phyloP scores from a whole-genome alignment of 2,113 vertebrate genomes.

The Neomonachus schauinslandi region DNA sequence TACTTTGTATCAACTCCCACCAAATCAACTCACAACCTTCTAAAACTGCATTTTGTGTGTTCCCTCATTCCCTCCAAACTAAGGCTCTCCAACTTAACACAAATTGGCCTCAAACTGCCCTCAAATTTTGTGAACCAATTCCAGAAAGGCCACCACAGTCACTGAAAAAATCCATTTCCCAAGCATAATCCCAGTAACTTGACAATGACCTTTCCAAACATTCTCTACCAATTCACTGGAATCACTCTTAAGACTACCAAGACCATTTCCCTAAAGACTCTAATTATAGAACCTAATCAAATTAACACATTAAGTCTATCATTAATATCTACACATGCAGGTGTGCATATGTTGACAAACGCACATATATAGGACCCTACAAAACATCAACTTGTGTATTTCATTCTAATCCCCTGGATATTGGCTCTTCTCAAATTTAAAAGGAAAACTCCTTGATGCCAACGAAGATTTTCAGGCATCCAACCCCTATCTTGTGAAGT shows the following conservation, averaged over 20 bases:
- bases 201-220: conserved; percentile 42
- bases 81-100: background rate
- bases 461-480: conserved; percentile 32
- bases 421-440: conserved; percentile 12
- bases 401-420: conserved; percentile 26
- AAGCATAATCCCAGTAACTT: background rate
- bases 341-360: background rate
- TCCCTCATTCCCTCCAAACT: conserved; percentile 6
- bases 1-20: conserved; percentile 27
- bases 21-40: conserved; percentile 26
- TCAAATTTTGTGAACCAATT: conserved; percentile 28
- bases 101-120: background rate
- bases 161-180: conserved; percentile 46
- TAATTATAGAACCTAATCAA: conserved; percentile 41
- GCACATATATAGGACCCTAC: background rate
- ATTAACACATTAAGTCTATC: conserved; percentile 21
- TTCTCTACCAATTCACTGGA: conserved; percentile 21
- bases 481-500: background rate
- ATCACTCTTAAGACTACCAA: conserved; percentile 5
- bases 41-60: background rate
- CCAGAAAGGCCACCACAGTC: background rate
- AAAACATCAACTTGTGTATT: background rate
- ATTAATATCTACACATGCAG: background rate
- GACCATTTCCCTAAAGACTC: conserved; percentile 17
- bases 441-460: conserved; percentile 30